Base-by-base conservation (phyloP, 1,140 invertebrate species). In the Drosophila dunni region DNA sequence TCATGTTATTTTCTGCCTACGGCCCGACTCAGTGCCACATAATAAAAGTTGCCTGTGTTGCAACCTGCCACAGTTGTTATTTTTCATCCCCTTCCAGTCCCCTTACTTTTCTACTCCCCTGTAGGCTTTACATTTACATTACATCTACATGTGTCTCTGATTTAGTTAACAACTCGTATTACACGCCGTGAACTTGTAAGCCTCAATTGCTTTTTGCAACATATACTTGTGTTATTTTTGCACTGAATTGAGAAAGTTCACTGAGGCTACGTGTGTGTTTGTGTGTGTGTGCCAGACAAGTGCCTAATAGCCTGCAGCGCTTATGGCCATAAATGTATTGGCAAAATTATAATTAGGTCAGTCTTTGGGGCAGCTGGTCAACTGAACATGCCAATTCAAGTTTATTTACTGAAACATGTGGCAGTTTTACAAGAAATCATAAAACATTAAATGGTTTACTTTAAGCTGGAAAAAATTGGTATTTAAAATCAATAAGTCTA, bases 151-250 rank as follows among this genome's bases (percentile, higher is more conserved):
- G 56, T 71, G 64, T 54, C 58, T 54, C 54, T 64, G 64, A 64
- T 64, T 64, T 64, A 75, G 71, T 74, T 68, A 53, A 77, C 70
- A 77, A 58, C 60, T 50, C 51, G 63, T 68, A 63, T 77, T 73
- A 74, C 70, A 73, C 42, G 75, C 40, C 44, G 48, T 67, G 40
- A 57, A 63, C 63, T 68, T 68, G 56, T 66, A 61, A 34, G 36
- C 42, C 62, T 34, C 62, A 64, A 64, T 64, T 64, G 62, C 50
- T 64, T 64, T 54, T n/a, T 64, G 50, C 62, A 64, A 64, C 62
- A 54, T 50, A 53, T 53, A 54, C 62, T 54, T 64, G 11, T 64
- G 38, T 64, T 64, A 54, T 54, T 64, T 64, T 54, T 15, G 9
- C 34, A 3, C 15, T 29, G 10, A 20, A 10, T 15, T 15, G 13